phyloP scores from a whole-genome alignment of 1,140 invertebrate genomes.

The Drosophila watanabei region DNA sequence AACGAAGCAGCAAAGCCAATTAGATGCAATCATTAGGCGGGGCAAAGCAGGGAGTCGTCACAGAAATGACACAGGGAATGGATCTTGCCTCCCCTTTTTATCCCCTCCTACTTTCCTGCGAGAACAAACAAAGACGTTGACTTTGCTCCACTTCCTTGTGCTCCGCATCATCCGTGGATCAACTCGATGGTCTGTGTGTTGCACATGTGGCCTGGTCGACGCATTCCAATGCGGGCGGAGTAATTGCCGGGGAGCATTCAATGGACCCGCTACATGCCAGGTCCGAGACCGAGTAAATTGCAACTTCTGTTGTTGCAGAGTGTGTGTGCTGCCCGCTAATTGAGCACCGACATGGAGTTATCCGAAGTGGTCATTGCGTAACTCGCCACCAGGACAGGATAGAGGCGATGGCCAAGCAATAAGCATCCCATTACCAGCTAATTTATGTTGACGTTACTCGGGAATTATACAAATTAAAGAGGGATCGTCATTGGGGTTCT shows the following conservation, averaged over 20 bases:
- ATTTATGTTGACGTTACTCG: slow-evolving; percentile 37
- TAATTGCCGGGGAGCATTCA: slow-evolving; percentile 28
- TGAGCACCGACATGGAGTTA: slow-evolving; percentile 23
- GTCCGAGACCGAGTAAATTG: slow-evolving; percentile 30
- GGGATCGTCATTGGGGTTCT: slow-evolving; percentile 4
- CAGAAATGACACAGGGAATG: slow-evolving; percentile 50
- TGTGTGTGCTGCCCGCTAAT: slow-evolving; percentile 21
- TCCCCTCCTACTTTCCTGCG: neutral
- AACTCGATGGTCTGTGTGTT: slow-evolving; percentile 40
- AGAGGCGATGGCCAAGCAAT: slow-evolving; percentile 8
- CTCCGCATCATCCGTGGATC: slow-evolving; percentile 23
- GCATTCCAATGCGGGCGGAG: slow-evolving; percentile 47
- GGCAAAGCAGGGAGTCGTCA: slow-evolving; percentile 28
- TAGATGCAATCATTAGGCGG: slow-evolving; percentile 77
- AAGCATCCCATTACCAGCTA: slow-evolving; percentile 37
- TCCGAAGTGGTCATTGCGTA: slow-evolving; percentile 32
- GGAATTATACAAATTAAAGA: slow-evolving; percentile 41
- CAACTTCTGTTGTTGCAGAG: slow-evolving; percentile 27
- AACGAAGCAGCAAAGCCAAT: slow-evolving; percentile 82
- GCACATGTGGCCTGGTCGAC: slow-evolving; percentile 7
- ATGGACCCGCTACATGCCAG: slow-evolving; percentile 30
- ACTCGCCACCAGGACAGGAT: slow-evolving; percentile 26
- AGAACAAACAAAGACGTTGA: slow-evolving; percentile 59
- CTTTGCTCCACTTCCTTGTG: slow-evolving; percentile 16
- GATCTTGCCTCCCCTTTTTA: slow-evolving; percentile 8